These are phyloP conservation scores for Eulimnadia texana DNA, from an alignment of 1,140 invertebrate species.

Conservation along the genomic window DNA sequence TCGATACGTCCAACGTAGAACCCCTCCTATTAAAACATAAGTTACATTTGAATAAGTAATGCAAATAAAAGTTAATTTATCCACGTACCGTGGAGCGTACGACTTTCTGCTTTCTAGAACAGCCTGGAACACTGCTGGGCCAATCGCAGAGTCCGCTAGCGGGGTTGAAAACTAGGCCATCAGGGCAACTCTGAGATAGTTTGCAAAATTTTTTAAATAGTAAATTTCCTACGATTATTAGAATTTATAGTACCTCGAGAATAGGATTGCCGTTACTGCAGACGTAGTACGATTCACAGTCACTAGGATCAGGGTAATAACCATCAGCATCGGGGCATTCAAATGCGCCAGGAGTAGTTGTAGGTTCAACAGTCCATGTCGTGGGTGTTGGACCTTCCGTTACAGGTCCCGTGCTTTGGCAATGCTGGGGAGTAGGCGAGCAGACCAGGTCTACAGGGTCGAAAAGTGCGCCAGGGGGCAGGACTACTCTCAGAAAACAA, in stretches of 20 bases:
- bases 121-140: slow-evolving; percentile 21
- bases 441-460: background rate
- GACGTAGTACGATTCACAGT: slow-evolving; percentile 8
- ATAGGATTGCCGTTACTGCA: background rate
- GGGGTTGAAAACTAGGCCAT: slow-evolving; percentile 22
- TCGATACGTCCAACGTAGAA: background rate
- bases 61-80: too few relatives aligned
- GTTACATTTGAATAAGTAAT: too few relatives aligned
- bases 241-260: background rate
- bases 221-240: background rate
- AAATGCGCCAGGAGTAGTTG: background rate
- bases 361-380: too few relatives aligned
- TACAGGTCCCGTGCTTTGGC: background rate
- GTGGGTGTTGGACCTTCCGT: background rate
- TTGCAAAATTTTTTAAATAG: background rate
- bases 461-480: background rate
- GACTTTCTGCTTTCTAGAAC: background rate
- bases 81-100: too few relatives aligned
- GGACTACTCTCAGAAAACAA: background rate
- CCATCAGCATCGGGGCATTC: background rate
- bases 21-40: background rate
- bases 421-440: background rate
- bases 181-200: slow-evolving; percentile 18
- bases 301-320: slow-evolving; percentile 2
- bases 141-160: slow-evolving; percentile 21